These are phyloP conservation scores for Enteromius anoplus DNA, from an alignment of 2,797 vertebrate genomes.

Conservation along the genomic window DNA sequence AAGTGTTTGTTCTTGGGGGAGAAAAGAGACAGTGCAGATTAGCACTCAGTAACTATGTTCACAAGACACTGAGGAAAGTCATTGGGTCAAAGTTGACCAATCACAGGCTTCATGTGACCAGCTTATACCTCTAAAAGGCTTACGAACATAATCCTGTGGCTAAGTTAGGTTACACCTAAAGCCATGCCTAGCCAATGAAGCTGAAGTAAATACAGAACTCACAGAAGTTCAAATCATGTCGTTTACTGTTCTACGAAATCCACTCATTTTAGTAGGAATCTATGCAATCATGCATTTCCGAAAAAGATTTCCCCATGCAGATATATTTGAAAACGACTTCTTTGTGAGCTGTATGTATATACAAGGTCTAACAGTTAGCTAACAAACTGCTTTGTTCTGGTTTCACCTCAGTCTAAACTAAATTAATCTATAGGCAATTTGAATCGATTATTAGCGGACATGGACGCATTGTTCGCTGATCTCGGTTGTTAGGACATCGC, in stretches of 20 bases:
- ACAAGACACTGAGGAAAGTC: conserved; percentile 57
- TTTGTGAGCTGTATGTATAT: background rate
- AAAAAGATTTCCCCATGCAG: background rate
- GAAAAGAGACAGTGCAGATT: conserved; percentile 56
- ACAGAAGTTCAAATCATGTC: conserved; percentile 59
- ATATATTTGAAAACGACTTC: background rate
- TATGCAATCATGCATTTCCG: background rate
- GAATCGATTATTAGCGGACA: no score
- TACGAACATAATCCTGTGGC: conserved; percentile 72
- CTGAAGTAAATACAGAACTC: conserved; percentile 9
- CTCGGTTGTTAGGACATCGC: no score
- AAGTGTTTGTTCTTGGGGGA: conserved; percentile 52
- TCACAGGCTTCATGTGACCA: conserved; percentile 72
- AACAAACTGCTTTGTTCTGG: no score
- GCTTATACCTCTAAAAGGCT: conserved; percentile 74
- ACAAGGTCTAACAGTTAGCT: no score
- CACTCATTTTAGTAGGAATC: background rate
- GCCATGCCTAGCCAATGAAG: conserved; percentile 52
- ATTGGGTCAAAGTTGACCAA: conserved; percentile 66
- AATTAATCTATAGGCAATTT: no score
- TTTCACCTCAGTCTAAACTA: no score
- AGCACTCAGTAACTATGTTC: conserved; percentile 51
- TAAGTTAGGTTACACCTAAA: conserved; percentile 70
- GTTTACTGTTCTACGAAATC: background rate
- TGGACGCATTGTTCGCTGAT: no score